These are phyloP conservation scores for Agapornis canus DNA, from an alignment of 2,797 vertebrate genomes.

Conservation along the genomic window DNA sequence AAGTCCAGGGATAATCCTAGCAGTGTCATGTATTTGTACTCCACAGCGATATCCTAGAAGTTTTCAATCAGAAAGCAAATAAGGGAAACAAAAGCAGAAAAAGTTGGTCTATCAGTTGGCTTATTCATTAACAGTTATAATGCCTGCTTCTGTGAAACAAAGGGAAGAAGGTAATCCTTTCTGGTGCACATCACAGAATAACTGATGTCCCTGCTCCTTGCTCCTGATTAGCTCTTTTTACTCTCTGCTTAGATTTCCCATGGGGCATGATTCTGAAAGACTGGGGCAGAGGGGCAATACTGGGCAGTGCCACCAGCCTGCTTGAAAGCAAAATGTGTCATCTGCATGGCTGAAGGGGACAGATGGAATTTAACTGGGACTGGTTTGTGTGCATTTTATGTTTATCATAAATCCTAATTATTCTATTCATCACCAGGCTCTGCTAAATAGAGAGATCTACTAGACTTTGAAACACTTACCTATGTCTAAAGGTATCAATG, in stretches of 20 bases:
- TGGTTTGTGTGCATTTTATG: not conserved
- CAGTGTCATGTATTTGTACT: not conserved
- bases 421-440: not conserved
- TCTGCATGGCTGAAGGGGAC: not conserved
- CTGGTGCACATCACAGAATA: not conserved
- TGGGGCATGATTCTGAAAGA: not conserved
- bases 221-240: constrained; percentile 16
- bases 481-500: not conserved
- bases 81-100: not conserved
- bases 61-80: constrained; percentile 4
- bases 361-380: constrained; percentile 1
- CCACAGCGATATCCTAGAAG: not conserved
- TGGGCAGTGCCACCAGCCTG: not conserved
- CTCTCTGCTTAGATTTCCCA: constrained; percentile 3
- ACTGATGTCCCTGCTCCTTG: constrained; percentile 9
- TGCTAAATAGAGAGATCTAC: not conserved
- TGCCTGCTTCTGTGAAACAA: constrained; percentile 35
- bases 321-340: constrained; percentile 42
- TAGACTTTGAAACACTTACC: not conserved
- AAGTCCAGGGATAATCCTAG: not conserved
- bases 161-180: constrained; percentile 36
- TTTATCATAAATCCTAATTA: not conserved
- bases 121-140: constrained; percentile 52
- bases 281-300: not conserved
- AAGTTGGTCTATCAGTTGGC: not conserved